A percentile compares a stretch with the other conserved stretches of the same genome.
Evolutionary conservation across 2,113 vertebrate species (phyloP).

Genomic region (Anolis carolinensis): DNA sequence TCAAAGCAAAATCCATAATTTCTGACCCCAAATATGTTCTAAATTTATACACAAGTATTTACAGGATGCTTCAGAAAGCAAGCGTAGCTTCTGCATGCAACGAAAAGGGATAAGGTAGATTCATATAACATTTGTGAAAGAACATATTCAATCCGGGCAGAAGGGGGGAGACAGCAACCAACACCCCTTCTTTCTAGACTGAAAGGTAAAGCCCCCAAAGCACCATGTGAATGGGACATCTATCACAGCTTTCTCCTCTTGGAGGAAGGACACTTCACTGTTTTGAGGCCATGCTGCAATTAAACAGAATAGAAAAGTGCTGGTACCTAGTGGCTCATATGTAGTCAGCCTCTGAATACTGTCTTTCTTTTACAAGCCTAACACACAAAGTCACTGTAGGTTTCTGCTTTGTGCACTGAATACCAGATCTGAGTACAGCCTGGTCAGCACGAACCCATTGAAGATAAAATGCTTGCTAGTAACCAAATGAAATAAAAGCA

Average conservation of each 20-base stretch:
- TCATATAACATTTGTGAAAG: background rate
- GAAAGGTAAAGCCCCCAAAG: background rate
- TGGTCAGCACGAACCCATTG: background rate
- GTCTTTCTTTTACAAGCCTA: background rate
- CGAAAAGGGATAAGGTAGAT: background rate
- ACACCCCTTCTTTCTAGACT: background rate
- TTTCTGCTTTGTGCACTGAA: background rate
- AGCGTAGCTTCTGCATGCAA: background rate
- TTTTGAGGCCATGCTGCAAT: background rate
- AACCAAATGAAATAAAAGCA: background rate
- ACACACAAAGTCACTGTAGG: background rate
- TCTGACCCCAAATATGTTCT: too few relatives aligned
- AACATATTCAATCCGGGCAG: background rate
- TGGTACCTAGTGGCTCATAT: background rate
- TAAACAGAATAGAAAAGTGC: background rate
- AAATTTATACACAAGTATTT: too few relatives aligned
- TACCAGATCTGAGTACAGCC: slow-evolving; percentile 10
- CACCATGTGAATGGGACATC: background rate
- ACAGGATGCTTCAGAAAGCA: background rate
- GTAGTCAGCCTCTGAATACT: background rate
- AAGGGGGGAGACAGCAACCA: background rate
- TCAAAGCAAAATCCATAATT: too few relatives aligned
- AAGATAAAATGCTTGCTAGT: slow-evolving; percentile 10
- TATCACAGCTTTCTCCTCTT: background rate
- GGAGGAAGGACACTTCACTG: background rate